These are phyloP conservation scores for Tetramorium bicarinatum DNA, from an alignment of 2,888 invertebrate species.

Conservation along the genomic window DNA sequence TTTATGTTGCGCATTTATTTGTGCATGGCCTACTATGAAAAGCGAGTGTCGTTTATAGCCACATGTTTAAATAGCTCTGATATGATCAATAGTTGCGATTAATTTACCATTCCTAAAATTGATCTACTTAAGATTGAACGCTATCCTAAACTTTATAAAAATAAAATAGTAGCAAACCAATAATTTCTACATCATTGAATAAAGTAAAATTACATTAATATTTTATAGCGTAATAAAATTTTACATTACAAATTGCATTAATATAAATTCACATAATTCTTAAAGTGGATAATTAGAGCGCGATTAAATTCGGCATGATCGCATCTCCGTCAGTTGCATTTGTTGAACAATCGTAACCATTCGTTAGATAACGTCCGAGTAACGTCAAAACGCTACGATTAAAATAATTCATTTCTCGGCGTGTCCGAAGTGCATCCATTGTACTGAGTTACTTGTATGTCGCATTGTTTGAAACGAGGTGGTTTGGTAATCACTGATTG, in stretches of 20 bases:
- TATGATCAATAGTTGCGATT: background rate
- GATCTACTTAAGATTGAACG: background rate
- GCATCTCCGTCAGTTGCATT: background rate
- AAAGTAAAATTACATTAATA: background rate
- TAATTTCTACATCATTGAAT: background rate
- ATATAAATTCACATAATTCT: background rate
- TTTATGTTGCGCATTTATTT: background rate
- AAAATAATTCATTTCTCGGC: slow-evolving; percentile 23
- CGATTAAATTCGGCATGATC: background rate
- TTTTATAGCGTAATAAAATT: background rate
- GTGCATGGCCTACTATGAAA: background rate
- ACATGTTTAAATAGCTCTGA: background rate
- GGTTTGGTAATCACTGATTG: slow-evolving; percentile 1
- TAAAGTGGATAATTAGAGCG: background rate
- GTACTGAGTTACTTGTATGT: background rate
- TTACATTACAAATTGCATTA: background rate
- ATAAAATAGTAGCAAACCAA: background rate
- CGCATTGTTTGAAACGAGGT: background rate
- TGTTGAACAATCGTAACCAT: background rate
- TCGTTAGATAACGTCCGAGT: slow-evolving; percentile 3
- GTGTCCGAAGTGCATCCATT: slow-evolving; percentile 7
- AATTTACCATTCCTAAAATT: background rate
- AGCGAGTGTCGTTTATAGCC: background rate
- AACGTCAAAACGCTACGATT: background rate
- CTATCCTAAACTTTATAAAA: background rate